These are phyloP conservation scores for Aldabrachelys gigantea DNA, from an alignment of 2,113 vertebrate genomes.

Conservation along the genomic window DNA sequence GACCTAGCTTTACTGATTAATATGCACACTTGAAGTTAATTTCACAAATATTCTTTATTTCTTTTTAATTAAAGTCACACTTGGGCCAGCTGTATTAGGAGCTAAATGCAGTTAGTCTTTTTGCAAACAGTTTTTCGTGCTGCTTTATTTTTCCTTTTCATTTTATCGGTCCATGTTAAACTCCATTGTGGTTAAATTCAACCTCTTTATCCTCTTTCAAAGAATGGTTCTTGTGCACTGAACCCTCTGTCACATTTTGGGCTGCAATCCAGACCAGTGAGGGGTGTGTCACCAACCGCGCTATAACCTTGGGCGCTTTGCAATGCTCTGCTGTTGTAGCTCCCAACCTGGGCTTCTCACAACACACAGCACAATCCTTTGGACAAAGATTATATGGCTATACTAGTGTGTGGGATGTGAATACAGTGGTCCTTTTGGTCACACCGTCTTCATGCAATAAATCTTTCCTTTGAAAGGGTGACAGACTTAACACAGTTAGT, in stretches of 20 bases:
- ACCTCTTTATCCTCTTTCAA: not conserved
- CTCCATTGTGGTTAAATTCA: not conserved
- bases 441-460: not conserved
- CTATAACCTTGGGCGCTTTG: not conserved
- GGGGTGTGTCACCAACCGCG: not conserved
- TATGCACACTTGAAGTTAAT: not conserved
- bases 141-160: not conserved
- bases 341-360: not conserved
- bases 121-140: not conserved
- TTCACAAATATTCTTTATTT: not conserved
- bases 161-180: not conserved
- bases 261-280: not conserved
- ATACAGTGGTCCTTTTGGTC: not conserved
- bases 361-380: too few relatives aligned
- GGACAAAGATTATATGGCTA: too few relatives aligned
- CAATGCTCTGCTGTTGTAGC: not conserved
- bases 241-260: not conserved
- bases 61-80: not conserved
- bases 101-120: not conserved
- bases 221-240: conserved; percentile 8
- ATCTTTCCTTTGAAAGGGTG: not conserved
- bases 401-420: too few relatives aligned
- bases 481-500: not conserved
- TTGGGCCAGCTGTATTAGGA: not conserved
- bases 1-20: conserved; percentile 12